Conservation (phyloP, 2,113 vertebrate genomes). For the Dicrurus megarhynchus region DNA sequence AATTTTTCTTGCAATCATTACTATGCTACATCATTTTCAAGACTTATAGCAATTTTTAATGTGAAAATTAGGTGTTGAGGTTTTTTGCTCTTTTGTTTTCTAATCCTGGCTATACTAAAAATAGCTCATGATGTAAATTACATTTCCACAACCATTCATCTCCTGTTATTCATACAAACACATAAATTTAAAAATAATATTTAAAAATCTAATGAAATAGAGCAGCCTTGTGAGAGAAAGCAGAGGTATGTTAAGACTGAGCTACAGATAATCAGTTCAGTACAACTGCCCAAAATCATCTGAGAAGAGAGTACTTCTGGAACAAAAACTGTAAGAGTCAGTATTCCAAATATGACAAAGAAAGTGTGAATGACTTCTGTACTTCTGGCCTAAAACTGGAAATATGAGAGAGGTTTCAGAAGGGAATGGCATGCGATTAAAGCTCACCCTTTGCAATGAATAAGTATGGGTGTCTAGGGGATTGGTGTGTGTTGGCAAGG, state of each 20-base stretch:
- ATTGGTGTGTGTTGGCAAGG: neutral
- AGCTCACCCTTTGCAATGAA: neutral
- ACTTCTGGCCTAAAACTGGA: neutral
- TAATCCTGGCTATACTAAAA: neutral
- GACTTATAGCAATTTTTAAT: neutral
- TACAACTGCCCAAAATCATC: neutral
- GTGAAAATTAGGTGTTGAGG: neutral
- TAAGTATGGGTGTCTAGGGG: neutral
- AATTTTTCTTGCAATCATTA: neutral
- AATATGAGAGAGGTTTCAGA: neutral
- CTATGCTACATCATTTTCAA: neutral
- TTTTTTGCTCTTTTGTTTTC: neutral
- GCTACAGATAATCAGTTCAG: slow-evolving; percentile 16
- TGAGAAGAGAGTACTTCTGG: neutral
- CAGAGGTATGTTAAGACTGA: slow-evolving; percentile 12
- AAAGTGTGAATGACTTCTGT: neutral
- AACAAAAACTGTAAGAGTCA: neutral
- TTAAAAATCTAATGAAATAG: neutral
- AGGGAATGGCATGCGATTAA: neutral
- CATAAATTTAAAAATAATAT: neutral
- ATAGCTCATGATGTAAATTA: neutral
- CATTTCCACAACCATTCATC: neutral
- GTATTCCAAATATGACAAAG: neutral
- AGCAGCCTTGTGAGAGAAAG: neutral
- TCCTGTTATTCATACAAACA: neutral